A percentile compares a stretch with the other conserved stretches of the same genome.
Conservation (phyloP, 2,888 invertebrate species). For the Diarsia dahlii region DNA sequence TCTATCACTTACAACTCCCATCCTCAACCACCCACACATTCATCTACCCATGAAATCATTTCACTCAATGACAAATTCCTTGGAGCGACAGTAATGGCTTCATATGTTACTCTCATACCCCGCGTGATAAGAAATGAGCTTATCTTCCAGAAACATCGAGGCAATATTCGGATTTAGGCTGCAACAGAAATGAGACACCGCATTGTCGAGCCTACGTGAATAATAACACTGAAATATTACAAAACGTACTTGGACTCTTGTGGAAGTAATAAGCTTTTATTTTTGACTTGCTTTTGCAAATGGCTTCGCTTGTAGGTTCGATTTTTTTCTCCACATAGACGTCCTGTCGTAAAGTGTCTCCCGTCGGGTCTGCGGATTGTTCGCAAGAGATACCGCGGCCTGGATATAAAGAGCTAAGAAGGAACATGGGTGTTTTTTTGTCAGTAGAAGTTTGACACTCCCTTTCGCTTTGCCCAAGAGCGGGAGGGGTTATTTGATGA, state of each 20-base stretch:
- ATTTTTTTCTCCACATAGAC: background rate
- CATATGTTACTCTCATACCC: conserved; percentile 74
- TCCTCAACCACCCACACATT: conserved; percentile 16
- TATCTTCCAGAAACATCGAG: conserved; percentile 79
- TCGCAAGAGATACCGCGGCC: no score
- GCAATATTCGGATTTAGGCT: conserved; percentile 73
- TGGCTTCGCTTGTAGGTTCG: background rate
- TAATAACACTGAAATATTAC: conserved; percentile 24
- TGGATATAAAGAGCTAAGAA: no score
- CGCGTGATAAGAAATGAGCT: conserved; percentile 81
- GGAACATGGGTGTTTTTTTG: no score
- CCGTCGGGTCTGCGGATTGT: no score
- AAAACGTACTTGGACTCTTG: conserved; percentile 9
- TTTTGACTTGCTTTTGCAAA: background rate
- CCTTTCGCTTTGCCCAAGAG: no score
- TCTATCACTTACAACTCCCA: conserved; percentile 22
- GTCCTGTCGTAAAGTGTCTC: no score
- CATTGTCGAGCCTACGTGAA: conserved; percentile 19
- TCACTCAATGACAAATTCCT: conserved; percentile 68
- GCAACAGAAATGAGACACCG: conserved; percentile 70
- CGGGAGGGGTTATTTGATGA: no score
- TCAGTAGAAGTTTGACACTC: no score
- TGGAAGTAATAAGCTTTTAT: background rate
- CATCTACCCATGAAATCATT: conserved; percentile 53
- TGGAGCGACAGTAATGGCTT: conserved; percentile 72